Evolutionary conservation across 2,113 vertebrate species (phyloP).

Genomic region (Tetrao urogallus): DNA sequence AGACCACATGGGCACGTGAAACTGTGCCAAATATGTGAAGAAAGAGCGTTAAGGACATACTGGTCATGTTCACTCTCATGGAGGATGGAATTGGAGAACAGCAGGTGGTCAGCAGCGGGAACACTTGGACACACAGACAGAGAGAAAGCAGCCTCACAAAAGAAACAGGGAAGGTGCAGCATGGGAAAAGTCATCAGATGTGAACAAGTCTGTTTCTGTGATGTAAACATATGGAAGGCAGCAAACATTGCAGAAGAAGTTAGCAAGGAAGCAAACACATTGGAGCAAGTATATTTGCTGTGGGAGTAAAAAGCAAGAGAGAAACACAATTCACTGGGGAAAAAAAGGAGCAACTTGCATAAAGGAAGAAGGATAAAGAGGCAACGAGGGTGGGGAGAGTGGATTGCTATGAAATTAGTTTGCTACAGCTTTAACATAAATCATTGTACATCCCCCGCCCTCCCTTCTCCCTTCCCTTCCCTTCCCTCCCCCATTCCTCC

Average conservation of each 20-base stretch:
- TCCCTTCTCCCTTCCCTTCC: too few species aligned
- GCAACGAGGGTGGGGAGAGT: background rate
- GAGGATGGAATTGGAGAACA: background rate
- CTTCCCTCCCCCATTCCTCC: too few species aligned
- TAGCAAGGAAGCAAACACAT: background rate
- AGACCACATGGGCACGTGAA: background rate
- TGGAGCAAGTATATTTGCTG: background rate
- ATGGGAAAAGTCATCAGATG: background rate
- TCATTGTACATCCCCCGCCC: background rate
- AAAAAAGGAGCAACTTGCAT: background rate
- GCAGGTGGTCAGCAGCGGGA: background rate
- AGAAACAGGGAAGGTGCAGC: background rate
- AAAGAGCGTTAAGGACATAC: background rate
- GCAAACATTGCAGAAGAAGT: background rate
- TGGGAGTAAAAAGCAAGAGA: background rate
- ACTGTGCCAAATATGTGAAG: background rate
- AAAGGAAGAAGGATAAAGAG: background rate
- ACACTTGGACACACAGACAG: fast-evolving
- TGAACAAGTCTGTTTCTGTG: background rate
- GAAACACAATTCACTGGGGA: background rate
- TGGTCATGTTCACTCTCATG: background rate
- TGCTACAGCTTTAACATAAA: background rate
- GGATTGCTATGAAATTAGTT: background rate
- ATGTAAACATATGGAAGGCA: background rate
- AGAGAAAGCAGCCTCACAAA: background rate